A percentile compares a stretch with the other conserved stretches of the same genome.
Evolutionary conservation across 2,113 vertebrate genomes (phyloP).

Genomic region (Apteryx owenii): DNA sequence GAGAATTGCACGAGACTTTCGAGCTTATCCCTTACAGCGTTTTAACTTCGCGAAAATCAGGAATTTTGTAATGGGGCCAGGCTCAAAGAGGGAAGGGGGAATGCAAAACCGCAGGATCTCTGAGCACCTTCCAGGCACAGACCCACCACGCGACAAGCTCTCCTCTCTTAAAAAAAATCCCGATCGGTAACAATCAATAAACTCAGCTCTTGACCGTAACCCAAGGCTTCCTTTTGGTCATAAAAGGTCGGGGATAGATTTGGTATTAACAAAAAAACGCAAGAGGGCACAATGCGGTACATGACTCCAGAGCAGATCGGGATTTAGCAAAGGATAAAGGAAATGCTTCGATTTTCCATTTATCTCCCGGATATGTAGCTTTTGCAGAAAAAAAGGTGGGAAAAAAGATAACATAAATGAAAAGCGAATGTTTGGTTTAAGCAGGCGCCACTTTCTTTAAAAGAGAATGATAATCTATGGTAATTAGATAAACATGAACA

Average conservation of each 20-base stretch:
- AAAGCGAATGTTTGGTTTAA: not conserved
- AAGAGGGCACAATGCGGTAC: constrained; percentile 68
- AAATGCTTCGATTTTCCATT: constrained; percentile 33
- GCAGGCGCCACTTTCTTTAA: not conserved
- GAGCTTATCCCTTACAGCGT: accelerated
- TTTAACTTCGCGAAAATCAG: not conserved
- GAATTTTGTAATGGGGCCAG: not conserved
- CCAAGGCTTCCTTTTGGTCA: not conserved
- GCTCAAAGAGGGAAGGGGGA: not conserved
- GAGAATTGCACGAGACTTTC: not conserved
- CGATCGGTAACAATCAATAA: constrained; percentile 22
- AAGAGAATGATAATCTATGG: not conserved
- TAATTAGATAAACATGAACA: not conserved
- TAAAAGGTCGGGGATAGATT: not conserved
- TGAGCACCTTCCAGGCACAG: not conserved
- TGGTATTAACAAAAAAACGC: constrained; percentile 57
- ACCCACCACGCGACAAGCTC: not conserved
- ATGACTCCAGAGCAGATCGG: not conserved
- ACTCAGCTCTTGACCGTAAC: not conserved
- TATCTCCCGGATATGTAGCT: not conserved
- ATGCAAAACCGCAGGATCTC: not conserved
- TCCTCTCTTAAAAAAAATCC: not conserved
- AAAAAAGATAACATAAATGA: not conserved
- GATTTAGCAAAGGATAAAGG: not conserved
- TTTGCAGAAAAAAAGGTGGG: not conserved